Evolutionary conservation across 2,888 invertebrate genomes (phyloP).

Genomic region (Diplazon laetatorius): DNA sequence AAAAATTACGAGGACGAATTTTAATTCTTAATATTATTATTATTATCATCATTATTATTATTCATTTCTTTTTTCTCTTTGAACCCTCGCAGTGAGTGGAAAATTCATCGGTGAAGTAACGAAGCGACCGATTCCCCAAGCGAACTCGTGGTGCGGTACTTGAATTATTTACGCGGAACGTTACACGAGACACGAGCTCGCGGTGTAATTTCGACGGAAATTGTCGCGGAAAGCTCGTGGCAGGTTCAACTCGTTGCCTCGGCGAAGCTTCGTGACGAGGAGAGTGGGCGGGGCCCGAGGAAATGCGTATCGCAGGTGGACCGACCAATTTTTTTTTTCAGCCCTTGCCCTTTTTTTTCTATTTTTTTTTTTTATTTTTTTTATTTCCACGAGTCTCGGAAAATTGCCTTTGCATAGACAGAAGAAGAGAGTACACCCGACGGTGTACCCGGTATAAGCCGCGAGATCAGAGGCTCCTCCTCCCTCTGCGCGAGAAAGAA

Average conservation of each 20-base stretch:
- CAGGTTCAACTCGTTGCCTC: slow-evolving; percentile 27
- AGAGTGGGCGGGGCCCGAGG: slow-evolving; percentile 1
- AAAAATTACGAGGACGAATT: no score
- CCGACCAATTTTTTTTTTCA: slow-evolving; percentile 47
- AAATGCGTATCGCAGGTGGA: slow-evolving; percentile 52
- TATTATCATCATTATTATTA: not conserved
- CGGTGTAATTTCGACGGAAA: slow-evolving; percentile 50
- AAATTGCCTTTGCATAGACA: slow-evolving; percentile 69
- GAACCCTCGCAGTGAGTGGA: not conserved
- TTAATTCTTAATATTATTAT: no score
- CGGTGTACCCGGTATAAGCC: not conserved
- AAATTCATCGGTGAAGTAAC: slow-evolving; percentile 4
- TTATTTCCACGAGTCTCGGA: slow-evolving; percentile 64
- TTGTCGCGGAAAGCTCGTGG: slow-evolving; percentile 48
- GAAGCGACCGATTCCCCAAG: slow-evolving; percentile 6
- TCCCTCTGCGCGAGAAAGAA: no score
- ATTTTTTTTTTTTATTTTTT: no score
- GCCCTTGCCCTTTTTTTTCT: slow-evolving; percentile 61
- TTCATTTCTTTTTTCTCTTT: not conserved
- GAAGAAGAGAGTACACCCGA: slow-evolving; percentile 44
- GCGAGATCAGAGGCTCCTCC: slow-evolving; percentile 46
- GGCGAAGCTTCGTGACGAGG: slow-evolving; percentile 16
- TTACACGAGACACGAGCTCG: slow-evolving; percentile 30
- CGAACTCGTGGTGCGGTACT: not conserved
- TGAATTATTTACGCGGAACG: slow-evolving; percentile 21